Evolutionary conservation across 2,797 vertebrate species (phyloP), one percentile per base, ranked within the genome.

Genomic region (Naso thynnoides): DNA sequence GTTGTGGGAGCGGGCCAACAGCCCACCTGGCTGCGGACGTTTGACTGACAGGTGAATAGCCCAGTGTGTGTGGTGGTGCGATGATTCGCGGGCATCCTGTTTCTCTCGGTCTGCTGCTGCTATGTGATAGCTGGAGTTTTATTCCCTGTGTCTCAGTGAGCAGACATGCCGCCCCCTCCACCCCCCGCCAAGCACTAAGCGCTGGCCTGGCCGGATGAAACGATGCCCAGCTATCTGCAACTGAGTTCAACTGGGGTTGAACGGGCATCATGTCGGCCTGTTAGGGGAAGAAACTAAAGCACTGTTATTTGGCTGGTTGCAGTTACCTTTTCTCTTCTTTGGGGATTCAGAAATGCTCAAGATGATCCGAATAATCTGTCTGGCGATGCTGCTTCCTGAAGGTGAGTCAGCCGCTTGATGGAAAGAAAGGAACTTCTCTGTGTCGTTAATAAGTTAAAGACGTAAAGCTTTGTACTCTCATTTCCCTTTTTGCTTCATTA

Each of bases 111-210:
- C 85, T 76, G 80, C 79, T 66, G 81, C 80, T 88, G 94, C 88
- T 69, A 95, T 75, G 78, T 85, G 94, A 95, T 94, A 94, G 88
- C 91, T 59, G 67, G 92, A 90, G 89, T 95, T 93, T 87, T 85
- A 87, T 94, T 94, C 90, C 91, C 41, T 36, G 75, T 78, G 78
- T 83, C 79, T 36, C 33, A 42, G 83, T 70, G 75, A 45, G 85
- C 65, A 81, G 91, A 86, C 89, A 73, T 44, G 83, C 79, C 33
- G 70, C 59, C 81, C 82, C 89, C 63, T n/a, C n/a, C n/a, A n/a
- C n/a, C 33, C 13, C 76, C 85, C 83, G 86, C 88, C 85, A 88
- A 88, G 84, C 84, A 36, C 56, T 82, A 60, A 83, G 82, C 72
- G 78, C 76, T 39, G 68, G 53, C 21, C 61, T 29, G 56, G 56